phyloP scores from a whole-genome alignment of 2,888 invertebrate species.

The Mayetiola destructor region DNA sequence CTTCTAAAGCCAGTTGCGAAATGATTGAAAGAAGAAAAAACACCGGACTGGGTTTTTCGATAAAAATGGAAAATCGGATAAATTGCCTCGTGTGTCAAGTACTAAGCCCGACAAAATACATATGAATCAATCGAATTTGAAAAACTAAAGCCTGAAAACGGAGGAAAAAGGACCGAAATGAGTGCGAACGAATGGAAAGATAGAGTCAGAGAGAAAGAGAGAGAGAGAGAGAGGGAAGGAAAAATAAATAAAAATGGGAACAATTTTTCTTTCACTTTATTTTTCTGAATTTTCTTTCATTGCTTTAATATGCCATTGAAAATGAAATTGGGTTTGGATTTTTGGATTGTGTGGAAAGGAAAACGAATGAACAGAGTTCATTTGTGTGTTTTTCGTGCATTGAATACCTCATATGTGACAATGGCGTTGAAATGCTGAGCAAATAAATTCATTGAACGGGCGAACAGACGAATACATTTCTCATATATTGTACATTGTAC shows the following conservation, averaged over 20 bases:
- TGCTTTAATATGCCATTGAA: conserved; percentile 7
- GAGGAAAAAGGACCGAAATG: too few relatives aligned
- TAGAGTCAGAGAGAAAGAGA: not conserved
- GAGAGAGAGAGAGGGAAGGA: not conserved
- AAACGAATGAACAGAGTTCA: not conserved
- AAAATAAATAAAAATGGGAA: conserved; percentile 6
- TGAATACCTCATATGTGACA: conserved; percentile 5
- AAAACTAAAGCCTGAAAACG: too few relatives aligned
- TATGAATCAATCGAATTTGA: conserved; percentile 4
- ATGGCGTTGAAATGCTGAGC: not conserved
- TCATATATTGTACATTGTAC: too few relatives aligned
- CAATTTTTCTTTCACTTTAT: conserved; percentile 11
- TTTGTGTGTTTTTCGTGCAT: not conserved
- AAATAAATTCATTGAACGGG: conserved; percentile 4
- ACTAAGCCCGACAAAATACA: too few relatives aligned
- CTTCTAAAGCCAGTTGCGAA: too few relatives aligned
- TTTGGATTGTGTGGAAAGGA: not conserved
- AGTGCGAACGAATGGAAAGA: too few relatives aligned
- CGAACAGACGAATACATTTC: too few relatives aligned
- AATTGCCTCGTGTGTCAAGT: too few relatives aligned
- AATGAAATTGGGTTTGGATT: too few relatives aligned
- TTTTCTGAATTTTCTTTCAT: conserved; percentile 9
- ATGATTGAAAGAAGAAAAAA: too few relatives aligned
- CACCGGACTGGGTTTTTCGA: too few relatives aligned
- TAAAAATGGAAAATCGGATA: too few relatives aligned